Conservation (phyloP, 2,888 invertebrate genomes). For the Pycnomerus fuliginosus region DNA sequence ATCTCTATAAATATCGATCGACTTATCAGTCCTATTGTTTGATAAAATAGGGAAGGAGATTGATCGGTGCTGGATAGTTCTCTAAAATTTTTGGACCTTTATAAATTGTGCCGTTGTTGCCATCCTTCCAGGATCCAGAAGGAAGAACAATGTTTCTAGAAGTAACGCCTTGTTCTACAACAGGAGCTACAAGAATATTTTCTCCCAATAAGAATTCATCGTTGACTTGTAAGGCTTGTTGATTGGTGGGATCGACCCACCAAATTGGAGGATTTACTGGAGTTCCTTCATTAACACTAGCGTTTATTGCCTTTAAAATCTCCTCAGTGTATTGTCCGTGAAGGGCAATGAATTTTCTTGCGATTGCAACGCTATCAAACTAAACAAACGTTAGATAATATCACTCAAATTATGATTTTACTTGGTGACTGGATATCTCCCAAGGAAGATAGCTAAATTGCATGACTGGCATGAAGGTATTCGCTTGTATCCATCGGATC, state of each 20-base stretch:
- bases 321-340: conserved; percentile 63
- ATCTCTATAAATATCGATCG: no score
- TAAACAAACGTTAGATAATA: conserved; percentile 13
- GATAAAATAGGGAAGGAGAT: conserved; percentile 68
- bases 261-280: conserved; percentile 82
- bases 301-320: conserved; percentile 63
- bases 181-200: conserved; percentile 74
- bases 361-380: conserved; percentile 62
- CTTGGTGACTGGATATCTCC: conserved; percentile 59
- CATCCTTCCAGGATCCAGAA: conserved; percentile 70
- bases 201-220: conserved; percentile 78
- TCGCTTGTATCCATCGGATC: conserved; percentile 77
- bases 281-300: conserved; percentile 60
- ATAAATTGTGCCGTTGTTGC: conserved; percentile 54
- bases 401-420: conserved; percentile 12
- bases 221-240: conserved; percentile 59
- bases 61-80: conserved; percentile 66
- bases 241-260: conserved; percentile 76
- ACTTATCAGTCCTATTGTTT: conserved; percentile 15
- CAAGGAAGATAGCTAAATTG: conserved; percentile 81
- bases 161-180: conserved; percentile 62
- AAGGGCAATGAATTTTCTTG: conserved; percentile 63
- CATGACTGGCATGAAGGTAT: conserved; percentile 74
- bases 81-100: conserved; percentile 64
- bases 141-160: conserved; percentile 75